Evolutionary conservation across 1,140 invertebrate species (phyloP).

Genomic region (Melitaea cinxia): DNA sequence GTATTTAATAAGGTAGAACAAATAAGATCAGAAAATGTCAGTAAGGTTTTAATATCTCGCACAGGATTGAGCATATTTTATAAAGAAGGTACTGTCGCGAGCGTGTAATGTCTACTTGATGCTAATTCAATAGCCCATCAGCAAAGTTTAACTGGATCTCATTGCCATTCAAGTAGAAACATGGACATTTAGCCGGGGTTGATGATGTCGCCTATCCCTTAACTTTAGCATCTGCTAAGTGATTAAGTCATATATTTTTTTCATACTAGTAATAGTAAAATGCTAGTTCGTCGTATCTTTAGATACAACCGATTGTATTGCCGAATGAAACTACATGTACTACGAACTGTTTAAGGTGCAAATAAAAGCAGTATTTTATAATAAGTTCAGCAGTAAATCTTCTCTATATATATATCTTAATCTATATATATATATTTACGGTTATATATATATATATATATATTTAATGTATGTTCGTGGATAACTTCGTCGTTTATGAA

Average conservation of each 20-base stretch:
- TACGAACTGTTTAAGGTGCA: too few relatives aligned
- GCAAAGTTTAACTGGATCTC: slow-evolving; percentile 50
- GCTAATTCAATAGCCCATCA: slow-evolving; percentile 63
- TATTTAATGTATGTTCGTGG: too few relatives aligned
- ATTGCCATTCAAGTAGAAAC: slow-evolving; percentile 54
- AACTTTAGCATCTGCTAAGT: slow-evolving; percentile 8
- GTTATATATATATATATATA: too few relatives aligned
- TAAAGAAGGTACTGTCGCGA: slow-evolving; percentile 30
- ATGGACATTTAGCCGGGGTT: slow-evolving; percentile 21
- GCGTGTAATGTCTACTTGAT: slow-evolving; percentile 52
- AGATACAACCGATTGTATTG: too few relatives aligned
- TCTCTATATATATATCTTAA: too few relatives aligned
- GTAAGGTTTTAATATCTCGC: slow-evolving; percentile 36
- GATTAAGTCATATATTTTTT: slow-evolving; percentile 8
- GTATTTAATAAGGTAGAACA: slow-evolving; percentile 17
- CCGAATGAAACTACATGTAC: too few relatives aligned
- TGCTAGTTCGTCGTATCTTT: too few relatives aligned
- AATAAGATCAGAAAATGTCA: slow-evolving; percentile 32
- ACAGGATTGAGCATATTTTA: slow-evolving; percentile 49
- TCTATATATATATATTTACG: too few relatives aligned
- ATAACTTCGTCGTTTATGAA: too few relatives aligned
- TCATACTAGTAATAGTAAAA: background rate
- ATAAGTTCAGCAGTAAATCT: too few relatives aligned
- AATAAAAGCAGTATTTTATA: too few relatives aligned
- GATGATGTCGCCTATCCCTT: slow-evolving; percentile 1